Base-by-base conservation (phyloP, 2,888 invertebrate species). In the Rhaphigaster nebulosa region DNA sequence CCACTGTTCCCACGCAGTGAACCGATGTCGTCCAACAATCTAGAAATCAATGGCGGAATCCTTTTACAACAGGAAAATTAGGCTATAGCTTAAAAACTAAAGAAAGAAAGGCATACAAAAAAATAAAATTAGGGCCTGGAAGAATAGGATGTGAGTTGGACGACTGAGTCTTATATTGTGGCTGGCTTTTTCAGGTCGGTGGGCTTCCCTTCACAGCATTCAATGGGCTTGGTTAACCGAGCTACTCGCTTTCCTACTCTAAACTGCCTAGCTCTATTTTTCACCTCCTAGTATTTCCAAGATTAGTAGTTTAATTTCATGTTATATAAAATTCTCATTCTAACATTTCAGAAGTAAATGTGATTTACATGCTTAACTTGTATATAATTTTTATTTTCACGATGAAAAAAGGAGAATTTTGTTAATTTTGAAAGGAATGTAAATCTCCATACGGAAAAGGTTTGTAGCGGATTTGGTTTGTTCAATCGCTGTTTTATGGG, bases 401-500 rank as follows among this genome's bases (percentile, higher is more conserved):
- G 4, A 45, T 45, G 45, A 4, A 45, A 45, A n/a, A 60, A 60
- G 13, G 60, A n/a, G 60, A 29, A 60, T 56, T 13, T 0, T 60
- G n/a, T 60, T 6, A 29, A 20, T 15, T 13, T 23, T n/a, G 20
- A 76, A 34, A 18, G 20, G 8, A 70, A 76, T 38, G 70, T 76
- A 76, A 76, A 76, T 76, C 34, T 76, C 6, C 70, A 34, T 38
- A 38, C 34, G 34, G 70, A 29, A 65, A 29, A 29, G 29, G 65
- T 65, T 65, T 15, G 65, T 65, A 29, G 13, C 29, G 13, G 65
- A n/a, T 45, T 50, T n/a, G 45, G 45, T 84, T 41, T 5, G 84
- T n/a, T n/a, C 84, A 45, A 84, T 84, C 45, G 84, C n/a, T 45
- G 45, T 84, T 84, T 84, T 45, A 50, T 84, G 84, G 26, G 84